Evolutionary conservation across 1,140 invertebrate species (phyloP), one percentile per base, ranked within the genome.

Genomic region (Sitophilus oryzae): DNA sequence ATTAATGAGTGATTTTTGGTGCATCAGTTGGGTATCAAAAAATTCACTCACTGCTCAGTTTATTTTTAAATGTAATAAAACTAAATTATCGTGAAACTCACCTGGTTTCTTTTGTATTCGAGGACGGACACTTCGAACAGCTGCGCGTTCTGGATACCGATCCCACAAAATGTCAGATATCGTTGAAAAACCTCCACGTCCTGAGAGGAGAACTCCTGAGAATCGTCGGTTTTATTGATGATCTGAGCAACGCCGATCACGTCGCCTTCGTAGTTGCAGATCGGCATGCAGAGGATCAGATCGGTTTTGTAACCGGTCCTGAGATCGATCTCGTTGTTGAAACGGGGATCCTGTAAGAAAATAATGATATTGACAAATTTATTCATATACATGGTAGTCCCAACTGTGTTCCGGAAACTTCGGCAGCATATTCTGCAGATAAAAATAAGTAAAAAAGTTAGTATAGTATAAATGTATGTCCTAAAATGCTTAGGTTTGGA

Each of bases 191-290:
- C 80, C 77, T 96, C 89, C 41, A 96, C 89, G 70, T 98, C 94
- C 56, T 85, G 83, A 4, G 86, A 77, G 0, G 88, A 91, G 71
- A 97, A 98, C 65, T 91, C 85, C 66, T 87, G 82, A 59, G 82
- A 83, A 22, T 79, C 88, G 69, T 91, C 85, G 40, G 88, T 91
- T 76, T 97, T 97, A 72, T 97, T 98, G 60, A 98, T 94, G 59
- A 96, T 94, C 78, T 98, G 93, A 23, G 93, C 93, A 0, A 97
- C 93, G 2, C 93, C 95, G 56, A 98, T 93, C 0, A 97, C 93
- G 62, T 94, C 90, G 0, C 93, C 93, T 61, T 94, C 89, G 68
- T 91, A 91, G 74, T 96, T 96, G 71, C 91, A 93, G 58, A 98
- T 95, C 4, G 95, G 93, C 84, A 96, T 89, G 65, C 89, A 94